A percentile compares a stretch with the other conserved stretches of the same genome.
Evolutionary conservation across 2,113 vertebrate species (phyloP).

Genomic region (Oreochromis aureus): DNA sequence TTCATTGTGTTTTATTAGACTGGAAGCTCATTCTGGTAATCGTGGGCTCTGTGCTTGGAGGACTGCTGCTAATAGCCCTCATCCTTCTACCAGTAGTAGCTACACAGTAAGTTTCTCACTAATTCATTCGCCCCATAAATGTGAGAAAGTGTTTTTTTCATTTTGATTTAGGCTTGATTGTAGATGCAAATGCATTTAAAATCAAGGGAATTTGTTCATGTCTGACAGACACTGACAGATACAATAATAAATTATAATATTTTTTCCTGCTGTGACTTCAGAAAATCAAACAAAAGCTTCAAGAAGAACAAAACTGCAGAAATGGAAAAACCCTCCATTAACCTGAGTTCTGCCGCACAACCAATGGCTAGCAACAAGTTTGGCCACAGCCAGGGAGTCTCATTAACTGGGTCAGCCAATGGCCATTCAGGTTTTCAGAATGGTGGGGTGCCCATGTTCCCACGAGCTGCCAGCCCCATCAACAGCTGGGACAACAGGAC

Average conservation of each 20-base stretch:
- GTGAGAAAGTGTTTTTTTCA: neutral
- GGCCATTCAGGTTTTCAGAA: neutral
- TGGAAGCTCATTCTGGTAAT: constrained; percentile 49
- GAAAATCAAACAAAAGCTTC: constrained; percentile 18
- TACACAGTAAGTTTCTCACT: constrained; percentile 26
- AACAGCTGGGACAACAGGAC: neutral
- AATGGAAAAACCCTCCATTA: neutral
- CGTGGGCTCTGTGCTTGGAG: constrained; percentile 44
- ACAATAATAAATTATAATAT: too few relatives aligned
- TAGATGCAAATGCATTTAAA: neutral
- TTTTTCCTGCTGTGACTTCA: neutral
- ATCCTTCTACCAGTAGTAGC: constrained; percentile 22
- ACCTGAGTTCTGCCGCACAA: neutral
- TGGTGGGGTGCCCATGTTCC: constrained; percentile 44
- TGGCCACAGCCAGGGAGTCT: neutral
- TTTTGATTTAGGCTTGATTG: neutral
- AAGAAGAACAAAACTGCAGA: neutral
- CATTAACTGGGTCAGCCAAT: neutral
- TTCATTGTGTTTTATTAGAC: constrained; percentile 23
- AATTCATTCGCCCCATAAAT: too few relatives aligned
- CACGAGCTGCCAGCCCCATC: constrained; percentile 38
- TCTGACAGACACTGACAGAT: neutral
- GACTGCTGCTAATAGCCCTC: constrained; percentile 45
- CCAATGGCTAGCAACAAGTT: neutral
- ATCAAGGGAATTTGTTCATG: neutral